Percentiles rank a stretch among this genome's conserved stretches.
These are phyloP conservation scores for Xylocopa sonorina DNA, from an alignment of 1,140 invertebrate species.

Conservation along the genomic window DNA sequence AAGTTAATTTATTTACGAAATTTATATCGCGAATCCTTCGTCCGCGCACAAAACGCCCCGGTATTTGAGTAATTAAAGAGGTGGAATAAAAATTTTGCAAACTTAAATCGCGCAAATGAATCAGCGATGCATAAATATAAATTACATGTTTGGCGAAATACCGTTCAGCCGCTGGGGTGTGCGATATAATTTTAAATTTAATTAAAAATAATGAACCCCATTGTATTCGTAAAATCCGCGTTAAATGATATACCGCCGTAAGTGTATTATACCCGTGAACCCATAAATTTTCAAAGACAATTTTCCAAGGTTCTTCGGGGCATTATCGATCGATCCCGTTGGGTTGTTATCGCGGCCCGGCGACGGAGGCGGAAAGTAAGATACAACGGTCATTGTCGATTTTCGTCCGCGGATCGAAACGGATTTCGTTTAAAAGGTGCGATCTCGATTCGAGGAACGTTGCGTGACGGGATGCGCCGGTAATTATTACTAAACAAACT, in stretches of 20 bases:
- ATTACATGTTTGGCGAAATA: slow-evolving; percentile 66
- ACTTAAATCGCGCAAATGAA: slow-evolving; percentile 68
- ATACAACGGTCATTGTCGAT: no score
- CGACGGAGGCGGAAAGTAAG: no score
- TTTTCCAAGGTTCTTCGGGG: slow-evolving; percentile 44
- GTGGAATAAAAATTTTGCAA: slow-evolving; percentile 61
- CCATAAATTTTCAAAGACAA: slow-evolving; percentile 61
- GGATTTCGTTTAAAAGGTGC: slow-evolving; percentile 33
- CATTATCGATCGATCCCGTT: slow-evolving; percentile 52
- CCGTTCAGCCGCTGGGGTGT: slow-evolving; percentile 50
- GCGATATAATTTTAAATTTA: slow-evolving; percentile 69
- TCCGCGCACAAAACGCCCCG: slow-evolving; percentile 48
- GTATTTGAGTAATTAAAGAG: slow-evolving; percentile 65
- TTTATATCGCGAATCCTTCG: slow-evolving; percentile 66
- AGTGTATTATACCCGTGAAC: slow-evolving; percentile 61
- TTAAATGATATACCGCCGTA: slow-evolving; percentile 65
- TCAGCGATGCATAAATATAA: slow-evolving; percentile 68
- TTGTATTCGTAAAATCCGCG: slow-evolving; percentile 64
- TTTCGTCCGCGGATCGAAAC: neutral
- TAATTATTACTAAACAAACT: slow-evolving; percentile 68
- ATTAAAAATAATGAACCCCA: slow-evolving; percentile 67
- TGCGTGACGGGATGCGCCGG: slow-evolving; percentile 37
- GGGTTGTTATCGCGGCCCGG: no score
- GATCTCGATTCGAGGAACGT: slow-evolving; percentile 27
- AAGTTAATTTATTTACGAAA: slow-evolving; percentile 68